phyloP scores from a whole-genome alignment of 2,113 vertebrate genomes.

The Zosterops pallidus region DNA sequence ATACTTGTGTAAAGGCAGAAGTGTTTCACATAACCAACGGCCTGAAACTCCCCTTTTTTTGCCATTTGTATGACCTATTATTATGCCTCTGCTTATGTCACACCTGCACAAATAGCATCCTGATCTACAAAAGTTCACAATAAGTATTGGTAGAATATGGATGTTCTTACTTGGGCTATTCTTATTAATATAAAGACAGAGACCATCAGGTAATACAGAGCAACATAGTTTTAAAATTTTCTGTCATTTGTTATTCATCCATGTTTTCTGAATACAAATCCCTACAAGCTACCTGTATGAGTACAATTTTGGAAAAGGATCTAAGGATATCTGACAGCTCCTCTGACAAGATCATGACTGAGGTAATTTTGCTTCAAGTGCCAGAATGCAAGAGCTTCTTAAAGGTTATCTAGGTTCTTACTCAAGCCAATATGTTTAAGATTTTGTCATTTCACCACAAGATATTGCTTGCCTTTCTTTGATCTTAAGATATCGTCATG shows the following conservation, averaged over 20 bases:
- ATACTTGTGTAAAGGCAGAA: not conserved
- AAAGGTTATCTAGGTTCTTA: not conserved
- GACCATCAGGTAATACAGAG: not conserved
- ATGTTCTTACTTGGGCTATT: not conserved
- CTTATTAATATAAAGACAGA: not conserved
- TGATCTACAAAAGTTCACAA: not conserved
- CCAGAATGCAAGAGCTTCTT: not conserved
- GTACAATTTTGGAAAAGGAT: not conserved
- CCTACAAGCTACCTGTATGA: not conserved
- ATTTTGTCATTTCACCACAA: not conserved
- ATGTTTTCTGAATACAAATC: not conserved
- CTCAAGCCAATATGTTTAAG: not conserved
- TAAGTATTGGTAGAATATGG: not conserved
- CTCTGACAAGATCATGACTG: not conserved
- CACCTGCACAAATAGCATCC: not conserved
- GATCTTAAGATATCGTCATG: not conserved
- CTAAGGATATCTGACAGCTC: not conserved
- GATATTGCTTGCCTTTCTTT: not conserved
- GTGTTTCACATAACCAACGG: not conserved
- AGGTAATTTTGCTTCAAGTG: not conserved
- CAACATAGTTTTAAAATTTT: accelerated
- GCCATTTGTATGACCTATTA: not conserved
- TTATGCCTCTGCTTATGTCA: not conserved
- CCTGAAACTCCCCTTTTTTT: not conserved
- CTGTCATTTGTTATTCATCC: not conserved